These are phyloP conservation scores for Carabus problematicus DNA, from an alignment of 2,888 invertebrate genomes.

Conservation along the genomic window DNA sequence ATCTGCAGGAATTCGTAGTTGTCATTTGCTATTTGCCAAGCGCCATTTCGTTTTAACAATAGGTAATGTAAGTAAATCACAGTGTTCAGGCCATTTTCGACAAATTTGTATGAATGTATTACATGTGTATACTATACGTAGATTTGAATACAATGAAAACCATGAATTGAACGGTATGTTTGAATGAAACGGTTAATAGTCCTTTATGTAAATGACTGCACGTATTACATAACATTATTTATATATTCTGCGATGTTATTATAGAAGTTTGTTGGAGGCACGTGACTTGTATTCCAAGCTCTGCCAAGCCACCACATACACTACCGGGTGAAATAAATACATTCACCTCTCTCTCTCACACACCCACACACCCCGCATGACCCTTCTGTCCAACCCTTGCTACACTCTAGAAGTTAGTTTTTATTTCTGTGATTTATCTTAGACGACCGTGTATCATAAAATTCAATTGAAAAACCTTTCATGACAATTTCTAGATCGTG, in stretches of 20 bases:
- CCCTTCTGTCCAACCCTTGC: neutral
- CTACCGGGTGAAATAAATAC: constrained; percentile 25
- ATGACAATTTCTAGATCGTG: constrained; percentile 38
- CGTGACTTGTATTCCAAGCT: constrained; percentile 22
- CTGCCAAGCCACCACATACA: neutral
- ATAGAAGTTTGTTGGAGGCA: constrained; percentile 35
- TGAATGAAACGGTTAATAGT: constrained; percentile 36
- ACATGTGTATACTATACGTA: neutral
- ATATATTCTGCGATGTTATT: constrained; percentile 42
- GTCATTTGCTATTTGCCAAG: no score
- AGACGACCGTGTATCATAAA: constrained; percentile 37
- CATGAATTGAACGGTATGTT: constrained; percentile 27
- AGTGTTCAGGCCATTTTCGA: no score
- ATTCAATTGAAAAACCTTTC: constrained; percentile 41
- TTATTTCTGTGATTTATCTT: constrained; percentile 40
- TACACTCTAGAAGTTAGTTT: neutral
- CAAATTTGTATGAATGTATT: no score
- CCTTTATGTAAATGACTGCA: constrained; percentile 36
- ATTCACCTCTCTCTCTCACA: constrained; percentile 5
- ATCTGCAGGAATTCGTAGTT: no score
- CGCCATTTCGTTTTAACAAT: no score
- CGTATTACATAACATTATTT: constrained; percentile 42
- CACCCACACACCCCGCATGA: neutral
- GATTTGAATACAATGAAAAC: constrained; percentile 23
- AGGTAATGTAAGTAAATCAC: no score